Conservation (phyloP, 2,113 vertebrate species). For the Myodes glareolus region DNA sequence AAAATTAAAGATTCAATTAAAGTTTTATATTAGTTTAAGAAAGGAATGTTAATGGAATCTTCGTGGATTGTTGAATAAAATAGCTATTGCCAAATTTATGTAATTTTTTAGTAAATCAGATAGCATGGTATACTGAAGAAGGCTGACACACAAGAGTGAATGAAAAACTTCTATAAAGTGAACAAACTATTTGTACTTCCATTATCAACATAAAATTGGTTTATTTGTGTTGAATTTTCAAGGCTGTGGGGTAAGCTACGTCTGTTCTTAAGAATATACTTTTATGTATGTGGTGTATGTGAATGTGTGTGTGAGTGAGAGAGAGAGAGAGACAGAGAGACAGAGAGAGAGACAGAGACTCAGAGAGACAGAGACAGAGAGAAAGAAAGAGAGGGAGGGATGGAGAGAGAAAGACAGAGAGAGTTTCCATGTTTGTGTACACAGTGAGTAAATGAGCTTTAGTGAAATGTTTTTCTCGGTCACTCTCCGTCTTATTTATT, state of each 20-base stretch:
- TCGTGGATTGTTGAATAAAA: not conserved
- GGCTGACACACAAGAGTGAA: not conserved
- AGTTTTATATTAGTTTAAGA: slow-evolving; percentile 46
- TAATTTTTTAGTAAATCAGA: slow-evolving; percentile 33
- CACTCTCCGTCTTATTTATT: not conserved
- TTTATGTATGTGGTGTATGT: not conserved
- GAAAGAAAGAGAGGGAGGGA: no score
- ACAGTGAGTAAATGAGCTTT: not conserved
- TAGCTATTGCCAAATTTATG: not conserved
- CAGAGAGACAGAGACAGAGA: no score
- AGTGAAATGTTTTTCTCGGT: not conserved
- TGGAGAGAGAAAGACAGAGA: no score
- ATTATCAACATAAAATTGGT: not conserved
- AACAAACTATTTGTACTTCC: not conserved
- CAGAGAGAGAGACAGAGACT: no score
- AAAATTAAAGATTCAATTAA: slow-evolving; percentile 59
- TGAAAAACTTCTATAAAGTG: slow-evolving; percentile 37
- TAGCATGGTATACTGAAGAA: not conserved
- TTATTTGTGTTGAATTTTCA: slow-evolving; percentile 32
- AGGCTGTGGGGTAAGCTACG: not conserved
- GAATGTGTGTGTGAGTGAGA: not conserved
- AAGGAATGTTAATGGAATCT: not conserved
- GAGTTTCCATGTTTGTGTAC: not conserved
- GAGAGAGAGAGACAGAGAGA: no score
- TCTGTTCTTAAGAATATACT: not conserved